Evolutionary conservation across 2,797 vertebrate species (phyloP), one percentile per base, ranked within the genome.

Genomic region (Myotis vivesi): DNA sequence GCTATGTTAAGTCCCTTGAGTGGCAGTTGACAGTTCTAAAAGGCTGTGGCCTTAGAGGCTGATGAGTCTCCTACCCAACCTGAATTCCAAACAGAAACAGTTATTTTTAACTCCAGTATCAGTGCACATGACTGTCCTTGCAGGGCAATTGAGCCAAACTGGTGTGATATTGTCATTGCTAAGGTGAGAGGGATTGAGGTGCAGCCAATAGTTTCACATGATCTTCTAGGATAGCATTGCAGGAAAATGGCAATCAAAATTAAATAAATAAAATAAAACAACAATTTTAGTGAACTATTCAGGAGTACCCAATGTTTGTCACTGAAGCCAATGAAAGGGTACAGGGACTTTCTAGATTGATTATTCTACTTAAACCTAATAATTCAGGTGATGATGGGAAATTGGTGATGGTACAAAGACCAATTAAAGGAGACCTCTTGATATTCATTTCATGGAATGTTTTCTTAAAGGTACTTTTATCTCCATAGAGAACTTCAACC

Each of bases 71-170:
- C 89, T 92, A 64, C 30, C 17, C 69, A 75, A 66, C 66, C 68
- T 92, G 76, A 95, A 91, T 97, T 89, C 41, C 79, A 91, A 91
- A 80, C n/a, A 91, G 16, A 87, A 20, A 80, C 51, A 86, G 44
- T 93, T 97, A 97, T 96, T 96, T 97, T 97, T 94, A 97, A 77
- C 81, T n/a, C 13, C 8, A 33, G 30, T 96, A 95, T 96, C 88
- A 46, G 20, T 33, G 15, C 68, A 89, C 55, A 89, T 84, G 62
- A 96, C 79, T 89, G 53, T 91, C 68, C 55, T 97, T 75, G 19
- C 30, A 68, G 38, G 71, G 10, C 5, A 92, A 86, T 36, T 92
- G 76, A 87, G 49, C 55, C 68, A 92, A 86, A 83, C 4, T 49
- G 49, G 89, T 80, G 53, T 44, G 38, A 51, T 92, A 23, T 80